phyloP scores from a whole-genome alignment of 1,140 invertebrate species.

The Bombus impatiens region DNA sequence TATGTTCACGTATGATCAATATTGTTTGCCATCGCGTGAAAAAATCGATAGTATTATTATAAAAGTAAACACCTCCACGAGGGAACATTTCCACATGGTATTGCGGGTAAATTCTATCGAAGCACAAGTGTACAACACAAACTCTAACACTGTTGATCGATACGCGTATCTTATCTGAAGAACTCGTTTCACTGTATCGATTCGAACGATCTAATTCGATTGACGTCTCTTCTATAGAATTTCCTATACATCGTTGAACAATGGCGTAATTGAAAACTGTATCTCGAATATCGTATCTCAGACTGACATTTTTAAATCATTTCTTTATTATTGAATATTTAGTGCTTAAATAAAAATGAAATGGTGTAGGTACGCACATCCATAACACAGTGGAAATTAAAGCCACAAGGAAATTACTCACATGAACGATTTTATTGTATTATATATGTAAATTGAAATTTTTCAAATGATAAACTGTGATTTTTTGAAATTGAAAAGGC shows the following conservation, averaged over 20 bases:
- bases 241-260: background rate
- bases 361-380: too few relatives aligned
- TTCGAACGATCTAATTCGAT: background rate
- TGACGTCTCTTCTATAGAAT: background rate
- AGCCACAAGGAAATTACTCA: too few relatives aligned
- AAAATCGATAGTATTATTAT: slow-evolving; percentile 14
- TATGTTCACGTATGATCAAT: background rate
- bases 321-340: background rate
- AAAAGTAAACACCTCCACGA: background rate
- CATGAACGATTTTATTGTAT: too few relatives aligned
- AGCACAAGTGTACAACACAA: too few relatives aligned
- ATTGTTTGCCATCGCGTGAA: background rate
- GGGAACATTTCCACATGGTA: background rate
- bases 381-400: too few relatives aligned
- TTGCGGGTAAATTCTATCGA: background rate
- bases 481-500: too few relatives aligned
- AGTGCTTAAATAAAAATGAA: too few relatives aligned
- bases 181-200: background rate
- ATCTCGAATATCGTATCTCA: background rate
- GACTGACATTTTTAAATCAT: background rate
- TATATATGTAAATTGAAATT: background rate
- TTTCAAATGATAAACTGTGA: background rate
- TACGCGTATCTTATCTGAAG: slow-evolving; percentile 7
- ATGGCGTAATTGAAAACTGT: background rate
- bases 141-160: background rate